These are phyloP conservation scores for Gymnocephalus cernua DNA, from an alignment of 2,113 vertebrate genomes.

Conservation along the genomic window DNA sequence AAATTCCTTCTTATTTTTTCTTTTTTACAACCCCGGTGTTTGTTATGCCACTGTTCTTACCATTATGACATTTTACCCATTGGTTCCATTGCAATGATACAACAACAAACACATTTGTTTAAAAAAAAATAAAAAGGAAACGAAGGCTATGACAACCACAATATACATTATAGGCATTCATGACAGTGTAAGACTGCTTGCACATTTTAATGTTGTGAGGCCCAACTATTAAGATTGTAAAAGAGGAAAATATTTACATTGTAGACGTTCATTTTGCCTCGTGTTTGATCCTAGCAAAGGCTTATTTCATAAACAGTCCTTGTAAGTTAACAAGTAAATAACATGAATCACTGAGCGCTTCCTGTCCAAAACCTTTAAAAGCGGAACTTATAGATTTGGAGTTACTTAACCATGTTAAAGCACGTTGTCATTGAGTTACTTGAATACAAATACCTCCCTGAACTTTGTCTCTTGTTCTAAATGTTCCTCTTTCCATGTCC, in stretches of 20 bases:
- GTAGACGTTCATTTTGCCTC: not conserved
- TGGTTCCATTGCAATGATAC: too few species aligned
- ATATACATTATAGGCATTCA: not conserved
- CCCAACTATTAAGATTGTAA: not conserved
- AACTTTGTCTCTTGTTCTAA: not conserved
- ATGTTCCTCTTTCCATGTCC: not conserved
- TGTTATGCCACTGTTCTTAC: not conserved
- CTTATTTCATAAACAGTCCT: not conserved
- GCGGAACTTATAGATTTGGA: not conserved
- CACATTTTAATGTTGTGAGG: not conserved
- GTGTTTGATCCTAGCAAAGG: not conserved
- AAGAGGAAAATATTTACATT: not conserved
- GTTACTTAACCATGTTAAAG: not conserved
- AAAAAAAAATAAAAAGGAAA: not conserved
- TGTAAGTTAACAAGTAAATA: not conserved
- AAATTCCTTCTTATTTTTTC: not conserved
- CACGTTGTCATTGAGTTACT: constrained; percentile 12
- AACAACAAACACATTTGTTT: not conserved
- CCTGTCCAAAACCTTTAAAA: not conserved
- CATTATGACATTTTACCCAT: not conserved
- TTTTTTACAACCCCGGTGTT: not conserved
- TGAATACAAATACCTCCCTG: not conserved
- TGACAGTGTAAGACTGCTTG: not conserved
- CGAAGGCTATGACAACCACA: not conserved
- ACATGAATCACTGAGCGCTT: not conserved